Base-by-base conservation (phyloP, 2,113 vertebrate species). In the Apeltes quadracus region DNA sequence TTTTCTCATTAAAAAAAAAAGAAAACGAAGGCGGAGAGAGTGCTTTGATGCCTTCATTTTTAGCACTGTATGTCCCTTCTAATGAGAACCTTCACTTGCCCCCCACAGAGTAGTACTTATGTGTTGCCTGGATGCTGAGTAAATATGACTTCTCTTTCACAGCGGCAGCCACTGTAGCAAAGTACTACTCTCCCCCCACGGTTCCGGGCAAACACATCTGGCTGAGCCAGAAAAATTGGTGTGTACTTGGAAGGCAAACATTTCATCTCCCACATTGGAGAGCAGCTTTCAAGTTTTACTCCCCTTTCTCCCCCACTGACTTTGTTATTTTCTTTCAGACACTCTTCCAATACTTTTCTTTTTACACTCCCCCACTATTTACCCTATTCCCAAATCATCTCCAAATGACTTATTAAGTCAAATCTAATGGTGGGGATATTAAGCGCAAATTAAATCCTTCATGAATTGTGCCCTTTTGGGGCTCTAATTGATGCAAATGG, bases 401-500 rank as follows among this genome's bases (percentile, higher is more conserved):
- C 50, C 39, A 81, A 71, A 76, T 75, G 8, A 43, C 18, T 23
- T 43, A 27, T 48, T 2, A 34, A 50, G 56, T 76, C 61, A 41
- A 34, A 76, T 76, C 43, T 38, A 58, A 77, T 69, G 68, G 29
- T 29, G 16, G 12, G 13, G 32, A 48, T 57, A 68, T 56, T 65
- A 71, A 76, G 20, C 15, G 15, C 56, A 68, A 78, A 84, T 82
- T 57, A 54, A 20, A 69, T 78, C 39, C 7, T 9, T 54, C 18
- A 68, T 70, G 7, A 65, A 65, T 59, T 75, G 61, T 39, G 18
- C 55, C 65, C n/a, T 44, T 64, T 66, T 51, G 41, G 59, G 7
- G 48, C 67, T 67, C 29, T 81, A 72, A 78, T 69, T 72, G 82
- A 81, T 84, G 75, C 67, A 83, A 82, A 86, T 67, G 34, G 70